phyloP scores from a whole-genome alignment of 2,113 vertebrate genomes.

The Petromus typicus region DNA sequence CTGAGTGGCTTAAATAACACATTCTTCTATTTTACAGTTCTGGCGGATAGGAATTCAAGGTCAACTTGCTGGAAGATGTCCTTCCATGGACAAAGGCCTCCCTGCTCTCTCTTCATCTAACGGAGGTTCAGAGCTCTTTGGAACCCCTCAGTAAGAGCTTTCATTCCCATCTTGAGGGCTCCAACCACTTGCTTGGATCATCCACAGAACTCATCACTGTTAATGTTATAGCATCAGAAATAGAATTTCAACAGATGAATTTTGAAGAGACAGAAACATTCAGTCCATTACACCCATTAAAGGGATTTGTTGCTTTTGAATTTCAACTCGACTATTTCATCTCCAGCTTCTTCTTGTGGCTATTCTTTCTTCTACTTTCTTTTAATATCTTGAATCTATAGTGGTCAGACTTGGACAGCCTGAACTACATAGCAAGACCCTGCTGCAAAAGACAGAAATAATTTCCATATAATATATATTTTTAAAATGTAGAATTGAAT shows the following conservation, averaged over 20 bases:
- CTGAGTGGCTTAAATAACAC: background rate
- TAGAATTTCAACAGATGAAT: background rate
- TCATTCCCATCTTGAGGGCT: background rate
- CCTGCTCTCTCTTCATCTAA: background rate
- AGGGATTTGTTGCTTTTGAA: background rate
- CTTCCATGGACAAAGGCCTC: background rate
- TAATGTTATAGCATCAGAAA: background rate
- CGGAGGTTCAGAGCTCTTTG: background rate
- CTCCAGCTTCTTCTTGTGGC: background rate
- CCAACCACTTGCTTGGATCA: background rate
- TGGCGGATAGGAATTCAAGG: background rate
- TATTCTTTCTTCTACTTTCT: slow-evolving; percentile 16
- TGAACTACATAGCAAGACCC: background rate
- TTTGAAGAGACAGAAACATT: background rate
- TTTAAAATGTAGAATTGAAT: background rate
- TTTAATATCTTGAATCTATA: background rate
- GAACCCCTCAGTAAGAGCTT: background rate
- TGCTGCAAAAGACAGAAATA: background rate
- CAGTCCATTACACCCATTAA: background rate
- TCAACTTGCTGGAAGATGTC: background rate
- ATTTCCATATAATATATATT: background rate
- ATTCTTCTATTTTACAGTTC: background rate
- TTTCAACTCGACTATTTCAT: slow-evolving; percentile 36
- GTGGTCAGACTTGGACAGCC: background rate
- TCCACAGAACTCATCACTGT: background rate